Evolutionary conservation across 2,113 vertebrate species (phyloP), one percentile per base, ranked within the genome.

Genomic region (Panurus biarmicus): DNA sequence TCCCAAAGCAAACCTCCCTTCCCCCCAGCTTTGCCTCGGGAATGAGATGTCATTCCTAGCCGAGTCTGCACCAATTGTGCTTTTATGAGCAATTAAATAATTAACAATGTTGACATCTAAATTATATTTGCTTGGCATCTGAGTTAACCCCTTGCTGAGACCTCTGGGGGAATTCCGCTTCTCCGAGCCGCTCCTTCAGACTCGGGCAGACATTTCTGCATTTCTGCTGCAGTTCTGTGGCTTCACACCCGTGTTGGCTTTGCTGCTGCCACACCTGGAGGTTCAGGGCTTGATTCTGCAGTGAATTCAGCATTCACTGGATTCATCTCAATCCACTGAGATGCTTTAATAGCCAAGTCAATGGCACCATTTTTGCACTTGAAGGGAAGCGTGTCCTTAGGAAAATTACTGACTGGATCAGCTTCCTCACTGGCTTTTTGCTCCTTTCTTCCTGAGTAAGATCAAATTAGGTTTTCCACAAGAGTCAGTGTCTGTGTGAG

Each of bases 31-130:
- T 71, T 71, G 67, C 71, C 61, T 89, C 1, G 2, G n/a, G n/a
- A 91, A 75, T 33, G 78, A 84, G 72, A 80, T 77, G 75, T 51
- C 86, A 80, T 64, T 51, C 90, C 47, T 21, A 71, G 53, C 74
- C 10, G 48, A 74, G 36, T 35, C 72, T 85, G 84, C 88, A 93
- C n/a, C 90, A 74, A 71, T 92, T 87, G 86, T 87, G 69, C 83
- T 95, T 89, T 93, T 66, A 80, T 71, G 72, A 86, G 82, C 83
- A 95, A 94, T 96, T 94, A 88, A 96, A 96, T 96, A 96, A 96
- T 96, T 95, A 95, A 95, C 94, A 82, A 87, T 69, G 86, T 81
- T 96, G 96, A 87, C 91, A 89, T 95, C 91, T 93, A 75, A 92
- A 96, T 96, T 93, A 50, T 81, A 77, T 92, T 89, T 94, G 57